These are phyloP conservation scores for Oryzias dopingdopingensis DNA, from an alignment of 2,797 vertebrate species.

Conservation along the genomic window DNA sequence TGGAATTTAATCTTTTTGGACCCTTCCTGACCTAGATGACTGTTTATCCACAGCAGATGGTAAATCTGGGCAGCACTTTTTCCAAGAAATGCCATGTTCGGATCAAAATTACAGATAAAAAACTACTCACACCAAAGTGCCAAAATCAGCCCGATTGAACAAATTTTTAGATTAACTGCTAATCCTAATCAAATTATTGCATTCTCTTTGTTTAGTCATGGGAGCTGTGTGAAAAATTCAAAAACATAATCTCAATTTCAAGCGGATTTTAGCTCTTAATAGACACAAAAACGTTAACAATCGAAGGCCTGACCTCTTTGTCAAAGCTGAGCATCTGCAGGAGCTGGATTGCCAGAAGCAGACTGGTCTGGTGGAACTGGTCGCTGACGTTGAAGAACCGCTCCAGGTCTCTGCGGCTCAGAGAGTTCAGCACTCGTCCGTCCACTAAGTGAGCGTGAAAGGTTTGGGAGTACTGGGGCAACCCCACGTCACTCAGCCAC, in stretches of 20 bases:
- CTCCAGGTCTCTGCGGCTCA: slow-evolving; percentile 84
- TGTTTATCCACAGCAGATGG: background rate
- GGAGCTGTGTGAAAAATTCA: background rate
- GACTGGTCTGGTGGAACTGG: slow-evolving; percentile 84
- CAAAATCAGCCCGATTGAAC: too few species aligned
- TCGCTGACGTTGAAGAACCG: slow-evolving; percentile 79
- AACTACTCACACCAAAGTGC: too few species aligned
- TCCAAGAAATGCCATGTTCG: too few species aligned
- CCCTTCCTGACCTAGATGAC: too few species aligned
- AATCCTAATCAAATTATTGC: too few species aligned
- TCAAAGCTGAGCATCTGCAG: slow-evolving; percentile 84
- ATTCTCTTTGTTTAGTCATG: background rate
- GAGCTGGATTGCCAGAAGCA: slow-evolving; percentile 84
- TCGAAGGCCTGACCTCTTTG: slow-evolving; percentile 78
- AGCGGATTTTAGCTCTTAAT: too few species aligned
- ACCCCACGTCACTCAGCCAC: slow-evolving; percentile 86
- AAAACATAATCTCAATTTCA: too few species aligned
- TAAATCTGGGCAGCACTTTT: too few species aligned
- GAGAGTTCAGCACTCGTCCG: slow-evolving; percentile 82
- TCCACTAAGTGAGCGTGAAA: slow-evolving; percentile 86
- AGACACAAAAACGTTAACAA: too few species aligned
- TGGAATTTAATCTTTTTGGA: too few species aligned
- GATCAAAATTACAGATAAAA: too few species aligned
- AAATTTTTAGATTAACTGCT: too few species aligned
- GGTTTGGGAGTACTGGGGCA: slow-evolving; percentile 85